Evolutionary conservation across 1,140 invertebrate genomes (phyloP), one percentile per base, ranked within the genome.

Genomic region (Drosophila lacteicornis): DNA sequence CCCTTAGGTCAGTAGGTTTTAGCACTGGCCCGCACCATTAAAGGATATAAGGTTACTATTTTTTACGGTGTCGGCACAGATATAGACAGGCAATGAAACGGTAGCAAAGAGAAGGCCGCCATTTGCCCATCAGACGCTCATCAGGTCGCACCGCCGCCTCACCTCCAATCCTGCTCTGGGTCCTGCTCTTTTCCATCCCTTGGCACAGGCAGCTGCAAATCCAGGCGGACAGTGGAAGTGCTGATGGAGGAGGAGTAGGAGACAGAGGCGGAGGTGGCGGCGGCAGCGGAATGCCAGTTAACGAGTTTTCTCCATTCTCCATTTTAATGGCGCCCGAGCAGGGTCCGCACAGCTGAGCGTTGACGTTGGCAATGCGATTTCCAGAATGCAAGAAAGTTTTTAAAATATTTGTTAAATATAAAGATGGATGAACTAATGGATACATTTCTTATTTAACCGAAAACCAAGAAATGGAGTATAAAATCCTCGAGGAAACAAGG

Each of bases 251-350:
- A 51, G 9, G 60, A 42, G 53, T 11, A 27, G 43, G 50, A 38
- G 49, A 25, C 22, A 25, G 25, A 53, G 59, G 9, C 25, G 66
- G 61, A 47, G 13, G 58, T 33, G 55, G n/a, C n/a, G 43, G 51
- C 30, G 49, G 45, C 82, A 80, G 70, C 69, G 83, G 67, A 82
- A 87, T 87, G 73, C 61, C 80, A 87, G 84, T 88, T 87, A 87
- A 87, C 84, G 80, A 87, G 84, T 88, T 87, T 87, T 77, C 75
- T 70, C 58, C 55, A 74, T 81, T 85, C 79, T 63, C 58, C 58
- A 38, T 33, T 66, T n/a, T 25, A 15, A 30, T 65, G 59, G 46
- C 15, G 15, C 38, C 36, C 27, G 3, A 30, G 11, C 63, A 55
- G 27, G 40, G 67, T 42, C 40, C 67, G 0, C 15, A 13, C 11